Percentiles rank a stretch among this genome's conserved stretches.
phyloP scores from a whole-genome alignment of 1,140 invertebrate species.

The Homarus americanus region DNA sequence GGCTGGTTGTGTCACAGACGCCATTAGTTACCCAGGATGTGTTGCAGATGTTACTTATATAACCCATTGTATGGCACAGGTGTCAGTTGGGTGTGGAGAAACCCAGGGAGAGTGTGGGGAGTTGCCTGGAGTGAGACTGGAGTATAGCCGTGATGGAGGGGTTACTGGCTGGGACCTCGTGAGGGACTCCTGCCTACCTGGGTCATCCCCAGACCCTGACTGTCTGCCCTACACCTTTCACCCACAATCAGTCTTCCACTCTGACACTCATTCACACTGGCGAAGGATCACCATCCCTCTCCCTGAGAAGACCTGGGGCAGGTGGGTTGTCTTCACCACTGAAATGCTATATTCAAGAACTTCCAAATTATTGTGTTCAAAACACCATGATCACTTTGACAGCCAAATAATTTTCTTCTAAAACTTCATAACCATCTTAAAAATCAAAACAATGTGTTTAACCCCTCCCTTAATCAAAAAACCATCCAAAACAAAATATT shows the following conservation, averaged over 20 bases:
- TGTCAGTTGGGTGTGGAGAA: constrained; percentile 77
- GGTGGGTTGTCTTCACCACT: no score
- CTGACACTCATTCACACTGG: constrained; percentile 77
- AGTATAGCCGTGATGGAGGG: constrained; percentile 77
- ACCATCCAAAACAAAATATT: no score
- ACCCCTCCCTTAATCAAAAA: no score
- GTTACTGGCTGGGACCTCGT: constrained; percentile 78
- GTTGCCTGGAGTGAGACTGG: constrained; percentile 75
- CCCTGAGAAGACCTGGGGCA: constrained; percentile 78
- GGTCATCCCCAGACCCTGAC: constrained; percentile 75
- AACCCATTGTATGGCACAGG: neutral
- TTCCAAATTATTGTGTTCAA: no score
- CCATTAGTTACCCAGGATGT: no score
- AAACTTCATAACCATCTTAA: no score
- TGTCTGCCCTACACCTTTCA: constrained; percentile 79
- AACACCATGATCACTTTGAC: no score
- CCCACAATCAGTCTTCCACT: constrained; percentile 77
- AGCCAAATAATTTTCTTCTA: no score
- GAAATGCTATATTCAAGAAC: no score
- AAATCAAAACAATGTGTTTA: no score
- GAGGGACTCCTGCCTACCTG: constrained; percentile 77
- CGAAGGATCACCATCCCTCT: constrained; percentile 78
- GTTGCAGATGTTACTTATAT: neutral
- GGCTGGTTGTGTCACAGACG: no score
- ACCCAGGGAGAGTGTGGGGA: constrained; percentile 75